Evolutionary conservation across 37 sponge, comb jelly and placozoan genomes (phyloP), one percentile per base, ranked within the genome.

Genomic region (Corticium candelabrum): DNA sequence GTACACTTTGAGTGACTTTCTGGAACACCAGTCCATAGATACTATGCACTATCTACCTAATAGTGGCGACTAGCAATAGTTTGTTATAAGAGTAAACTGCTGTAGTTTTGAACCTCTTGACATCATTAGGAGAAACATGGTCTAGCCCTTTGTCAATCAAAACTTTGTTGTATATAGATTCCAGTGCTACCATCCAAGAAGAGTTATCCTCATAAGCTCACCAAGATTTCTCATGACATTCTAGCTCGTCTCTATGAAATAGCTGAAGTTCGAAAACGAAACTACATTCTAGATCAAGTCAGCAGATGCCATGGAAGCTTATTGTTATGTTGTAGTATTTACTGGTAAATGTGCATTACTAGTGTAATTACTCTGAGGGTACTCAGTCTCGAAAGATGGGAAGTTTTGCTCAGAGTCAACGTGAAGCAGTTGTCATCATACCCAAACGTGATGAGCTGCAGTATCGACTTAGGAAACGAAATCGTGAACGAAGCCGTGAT

Each of bases 261-360:
- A 21, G 96, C 90, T 7, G 69, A 82, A 33, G 79, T 75, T 39
- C 78, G 57, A 29, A 74, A 43, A 0, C 41, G 94, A 40, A 96
- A 96, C 80, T 93, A 87, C 81, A 96, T 96, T 76, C 82, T 96
- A 30, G 96, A 96, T 77, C 73, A 70, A 21, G 62, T 50, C 62
- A 50, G 62, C 21, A 50, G 62, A n/a, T n/a, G n/a, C n/a, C n/a
- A n/a, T n/a, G n/a, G n/a, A n/a, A n/a, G n/a, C n/a, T n/a, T n/a
- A n/a, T n/a, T n/a, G n/a, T n/a, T n/a, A n/a, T n/a, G n/a, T n/a
- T n/a, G n/a, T n/a, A n/a, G n/a, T n/a, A n/a, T n/a, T n/a, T n/a
- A n/a, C n/a, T n/a, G n/a, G n/a, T n/a, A n/a, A n/a, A 21, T 50
- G 62, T 50, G 62, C 62, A 27, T 21, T 27, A 27, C 62, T 77